phyloP scores from a whole-genome alignment of 2,113 vertebrate species.

The Poeciliopsis retropinna region DNA sequence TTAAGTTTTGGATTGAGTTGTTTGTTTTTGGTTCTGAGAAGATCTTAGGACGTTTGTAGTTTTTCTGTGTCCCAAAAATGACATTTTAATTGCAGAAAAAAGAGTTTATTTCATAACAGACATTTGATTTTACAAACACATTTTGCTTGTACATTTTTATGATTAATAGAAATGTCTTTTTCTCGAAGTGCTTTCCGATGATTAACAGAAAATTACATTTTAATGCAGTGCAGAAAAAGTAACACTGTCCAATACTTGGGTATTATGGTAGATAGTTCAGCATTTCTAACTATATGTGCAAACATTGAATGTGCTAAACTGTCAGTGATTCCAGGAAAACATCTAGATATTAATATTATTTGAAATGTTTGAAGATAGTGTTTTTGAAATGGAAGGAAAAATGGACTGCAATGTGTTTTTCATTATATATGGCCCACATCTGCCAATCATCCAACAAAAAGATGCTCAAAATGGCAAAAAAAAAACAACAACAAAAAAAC shows the following conservation, averaged over 20 bases:
- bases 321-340: background rate
- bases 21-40: too few relatives aligned
- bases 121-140: constrained; percentile 1
- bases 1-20: too few relatives aligned
- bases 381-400: background rate
- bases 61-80: background rate
- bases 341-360: background rate
- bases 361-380: background rate
- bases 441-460: background rate
- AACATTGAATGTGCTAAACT: background rate
- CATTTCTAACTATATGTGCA: background rate
- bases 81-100: background rate
- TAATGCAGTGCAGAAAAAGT: background rate
- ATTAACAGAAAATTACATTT: background rate
- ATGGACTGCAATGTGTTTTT: background rate
- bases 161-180: background rate
- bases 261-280: background rate
- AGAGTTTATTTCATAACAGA: background rate
- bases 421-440: background rate
- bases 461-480: background rate
- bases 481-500: too few relatives aligned
- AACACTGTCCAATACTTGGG: background rate
- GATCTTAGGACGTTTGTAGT: too few relatives aligned
- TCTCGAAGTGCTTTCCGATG: background rate
- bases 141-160: background rate